Conservation (phyloP, 2,113 vertebrate genomes). For the Antigone vipio region DNA sequence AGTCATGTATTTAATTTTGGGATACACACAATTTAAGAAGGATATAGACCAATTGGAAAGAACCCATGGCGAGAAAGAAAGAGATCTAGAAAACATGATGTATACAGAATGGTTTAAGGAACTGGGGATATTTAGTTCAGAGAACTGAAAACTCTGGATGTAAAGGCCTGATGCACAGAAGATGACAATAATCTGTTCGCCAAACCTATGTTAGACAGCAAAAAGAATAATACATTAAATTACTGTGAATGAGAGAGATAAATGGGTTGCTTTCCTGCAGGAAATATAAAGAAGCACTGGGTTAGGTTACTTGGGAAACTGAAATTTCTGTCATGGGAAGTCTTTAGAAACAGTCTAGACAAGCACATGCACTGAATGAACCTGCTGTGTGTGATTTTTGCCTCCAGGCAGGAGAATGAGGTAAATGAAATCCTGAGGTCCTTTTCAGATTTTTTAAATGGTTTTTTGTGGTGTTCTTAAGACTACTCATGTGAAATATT, state of each 20-base stretch:
- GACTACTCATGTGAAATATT: background rate
- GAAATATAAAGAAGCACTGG: background rate
- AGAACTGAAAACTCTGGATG: background rate
- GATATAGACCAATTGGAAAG: background rate
- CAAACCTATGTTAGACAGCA: background rate
- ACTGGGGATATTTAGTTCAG: background rate
- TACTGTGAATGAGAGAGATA: background rate
- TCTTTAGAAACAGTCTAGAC: background rate
- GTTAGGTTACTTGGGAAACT: background rate
- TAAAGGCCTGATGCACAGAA: background rate
- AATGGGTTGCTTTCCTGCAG: background rate
- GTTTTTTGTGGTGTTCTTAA: background rate
- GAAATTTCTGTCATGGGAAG: background rate
- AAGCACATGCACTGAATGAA: background rate
- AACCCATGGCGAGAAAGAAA: background rate
- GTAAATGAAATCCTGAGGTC: background rate
- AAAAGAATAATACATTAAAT: background rate
- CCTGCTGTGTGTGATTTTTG: background rate
- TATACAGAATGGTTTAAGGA: background rate
- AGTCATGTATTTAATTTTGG: background rate
- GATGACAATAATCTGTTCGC: background rate
- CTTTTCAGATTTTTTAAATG: background rate
- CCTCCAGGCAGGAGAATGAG: background rate
- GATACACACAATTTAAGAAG: background rate
- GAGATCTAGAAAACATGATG: background rate